phyloP scores from a whole-genome alignment of 2,113 vertebrate species.

The Rostratula benghalensis region DNA sequence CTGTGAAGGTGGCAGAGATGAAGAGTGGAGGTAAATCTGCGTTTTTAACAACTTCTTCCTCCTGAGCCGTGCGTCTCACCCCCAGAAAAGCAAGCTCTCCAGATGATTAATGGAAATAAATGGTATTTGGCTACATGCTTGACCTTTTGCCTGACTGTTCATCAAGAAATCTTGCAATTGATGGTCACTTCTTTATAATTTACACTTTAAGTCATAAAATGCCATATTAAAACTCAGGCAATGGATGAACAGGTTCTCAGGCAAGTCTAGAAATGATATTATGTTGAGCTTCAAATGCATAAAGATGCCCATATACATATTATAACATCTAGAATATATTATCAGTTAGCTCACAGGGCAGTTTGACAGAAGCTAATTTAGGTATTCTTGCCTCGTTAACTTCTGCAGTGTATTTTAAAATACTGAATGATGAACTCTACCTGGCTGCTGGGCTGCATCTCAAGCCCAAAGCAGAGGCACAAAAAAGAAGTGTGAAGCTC shows the following conservation, averaged over 20 bases:
- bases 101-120: neutral
- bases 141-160: neutral
- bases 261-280: neutral
- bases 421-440: neutral
- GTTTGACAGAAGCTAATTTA: neutral
- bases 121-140: neutral
- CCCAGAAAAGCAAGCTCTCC: neutral
- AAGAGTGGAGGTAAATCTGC: neutral
- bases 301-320: fast-evolving
- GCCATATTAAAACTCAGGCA: neutral
- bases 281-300: neutral
- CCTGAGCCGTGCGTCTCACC: neutral
- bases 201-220: neutral
- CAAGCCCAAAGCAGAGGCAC: neutral
- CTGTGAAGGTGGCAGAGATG: neutral
- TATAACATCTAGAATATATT: too few relatives aligned
- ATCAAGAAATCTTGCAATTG: neutral
- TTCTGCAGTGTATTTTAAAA: neutral
- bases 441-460: neutral
- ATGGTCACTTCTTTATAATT: neutral
- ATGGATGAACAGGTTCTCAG: neutral
- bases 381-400: neutral
- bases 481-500: neutral
- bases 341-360: neutral
- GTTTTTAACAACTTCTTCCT: neutral